These are phyloP conservation scores for Hapalemur alaotrensis DNA, from an alignment of 2,797 vertebrate species.

Conservation along the genomic window DNA sequence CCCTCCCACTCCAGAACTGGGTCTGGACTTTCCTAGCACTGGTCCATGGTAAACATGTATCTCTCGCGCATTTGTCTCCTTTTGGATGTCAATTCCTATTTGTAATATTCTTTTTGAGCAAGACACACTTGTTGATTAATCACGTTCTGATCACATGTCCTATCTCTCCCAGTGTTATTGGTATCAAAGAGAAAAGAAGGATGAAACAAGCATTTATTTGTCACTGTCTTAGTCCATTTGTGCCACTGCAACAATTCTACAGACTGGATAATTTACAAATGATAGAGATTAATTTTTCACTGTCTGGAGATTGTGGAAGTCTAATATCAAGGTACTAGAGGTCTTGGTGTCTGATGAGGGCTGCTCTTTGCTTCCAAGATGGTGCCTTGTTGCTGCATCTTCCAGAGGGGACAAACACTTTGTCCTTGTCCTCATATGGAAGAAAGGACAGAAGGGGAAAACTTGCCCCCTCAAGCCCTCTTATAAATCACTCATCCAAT, in stretches of 20 bases:
- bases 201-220: background rate
- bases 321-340: background rate
- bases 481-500: background rate
- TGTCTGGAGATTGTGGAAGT: background rate
- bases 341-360: background rate
- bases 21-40: background rate
- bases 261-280: background rate
- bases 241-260: background rate
- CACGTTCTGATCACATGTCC: background rate
- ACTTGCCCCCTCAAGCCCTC: background rate
- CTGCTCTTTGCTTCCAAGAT: background rate
- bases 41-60: background rate
- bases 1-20: background rate
- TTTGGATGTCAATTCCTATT: background rate
- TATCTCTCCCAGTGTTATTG: background rate
- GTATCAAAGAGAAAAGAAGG: slow-evolving; percentile 1
- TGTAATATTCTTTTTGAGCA: background rate
- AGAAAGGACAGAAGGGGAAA: background rate
- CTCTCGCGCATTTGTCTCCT: background rate
- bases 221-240: background rate
- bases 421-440: background rate
- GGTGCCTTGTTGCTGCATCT: background rate
- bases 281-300: background rate
- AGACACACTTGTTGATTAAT: background rate
- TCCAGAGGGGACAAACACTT: background rate